These are phyloP conservation scores for Carcharodon carcharias DNA, from an alignment of 2,797 vertebrate genomes.

Conservation along the genomic window DNA sequence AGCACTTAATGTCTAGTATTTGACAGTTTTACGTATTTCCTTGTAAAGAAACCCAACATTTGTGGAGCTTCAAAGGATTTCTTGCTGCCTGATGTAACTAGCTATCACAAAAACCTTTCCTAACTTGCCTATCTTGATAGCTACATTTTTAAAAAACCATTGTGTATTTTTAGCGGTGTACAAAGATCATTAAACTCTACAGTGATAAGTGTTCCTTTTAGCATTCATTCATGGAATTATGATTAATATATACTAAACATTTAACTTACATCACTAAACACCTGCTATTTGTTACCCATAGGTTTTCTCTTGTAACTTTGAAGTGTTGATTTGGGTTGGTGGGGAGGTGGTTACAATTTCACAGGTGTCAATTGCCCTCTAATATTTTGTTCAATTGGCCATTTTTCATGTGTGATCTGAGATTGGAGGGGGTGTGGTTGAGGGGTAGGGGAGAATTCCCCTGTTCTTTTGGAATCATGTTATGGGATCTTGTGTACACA, in stretches of 20 bases:
- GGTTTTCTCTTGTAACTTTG: no score
- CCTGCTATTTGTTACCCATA: not conserved
- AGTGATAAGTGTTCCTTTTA: not conserved
- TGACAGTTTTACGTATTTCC: not conserved
- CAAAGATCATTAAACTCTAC: not conserved
- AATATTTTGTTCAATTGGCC: not conserved
- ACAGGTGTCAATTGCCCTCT: not conserved
- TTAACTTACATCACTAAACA: not conserved
- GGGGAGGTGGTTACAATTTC: not conserved
- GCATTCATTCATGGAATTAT: not conserved
- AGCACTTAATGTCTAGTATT: not conserved
- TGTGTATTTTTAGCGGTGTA: not conserved
- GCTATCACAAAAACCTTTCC: not conserved
- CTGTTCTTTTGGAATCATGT: not conserved
- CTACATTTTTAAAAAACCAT: not conserved
- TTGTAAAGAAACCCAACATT: not conserved
- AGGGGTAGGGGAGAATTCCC: not conserved
- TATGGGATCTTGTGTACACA: not conserved
- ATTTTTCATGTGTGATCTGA: not conserved
- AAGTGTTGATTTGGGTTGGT: not conserved
- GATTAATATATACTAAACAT: not conserved
- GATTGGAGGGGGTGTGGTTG: not conserved
- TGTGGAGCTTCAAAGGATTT: not conserved
- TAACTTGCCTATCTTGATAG: not conserved
- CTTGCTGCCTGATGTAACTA: not conserved